Evolutionary conservation across 2,888 invertebrate genomes (phyloP).

Genomic region (Heteromurus nitidus): DNA sequence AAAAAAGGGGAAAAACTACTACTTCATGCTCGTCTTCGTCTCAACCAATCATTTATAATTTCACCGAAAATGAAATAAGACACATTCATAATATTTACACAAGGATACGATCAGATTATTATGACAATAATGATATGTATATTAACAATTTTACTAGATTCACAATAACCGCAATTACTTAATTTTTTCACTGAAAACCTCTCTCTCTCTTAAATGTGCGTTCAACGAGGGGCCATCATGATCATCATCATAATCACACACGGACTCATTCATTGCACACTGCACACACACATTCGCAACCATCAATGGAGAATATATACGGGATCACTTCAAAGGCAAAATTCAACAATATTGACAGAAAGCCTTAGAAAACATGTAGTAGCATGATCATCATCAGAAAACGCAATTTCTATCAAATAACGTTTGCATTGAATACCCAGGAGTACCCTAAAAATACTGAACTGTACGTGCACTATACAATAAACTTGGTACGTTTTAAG

Average conservation of each 20-base stretch:
- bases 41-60: neutral
- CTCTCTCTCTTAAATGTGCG: too few relatives aligned
- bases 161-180: slow-evolving; percentile 35
- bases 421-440: slow-evolving; percentile 35
- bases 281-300: neutral
- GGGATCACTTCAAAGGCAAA: too few relatives aligned
- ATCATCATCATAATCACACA: neutral
- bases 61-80: neutral
- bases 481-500: slow-evolving; percentile 31
- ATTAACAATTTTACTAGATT: slow-evolving; percentile 47
- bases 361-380: neutral
- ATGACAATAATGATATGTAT: slow-evolving; percentile 43
- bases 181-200: slow-evolving; percentile 34
- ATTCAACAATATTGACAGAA: too few relatives aligned
- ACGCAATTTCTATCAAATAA: slow-evolving; percentile 26
- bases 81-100: slow-evolving; percentile 40
- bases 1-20: slow-evolving; percentile 2
- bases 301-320: too few relatives aligned
- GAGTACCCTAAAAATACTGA: slow-evolving; percentile 44
- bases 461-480: slow-evolving; percentile 33
- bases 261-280: too few relatives aligned
- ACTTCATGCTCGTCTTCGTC: too few relatives aligned
- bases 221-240: too few relatives aligned
- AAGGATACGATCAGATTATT: slow-evolving; percentile 25
- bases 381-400: neutral